Conservation (phyloP, 1,140 invertebrate genomes). For the Chionoecetes opilio region DNA sequence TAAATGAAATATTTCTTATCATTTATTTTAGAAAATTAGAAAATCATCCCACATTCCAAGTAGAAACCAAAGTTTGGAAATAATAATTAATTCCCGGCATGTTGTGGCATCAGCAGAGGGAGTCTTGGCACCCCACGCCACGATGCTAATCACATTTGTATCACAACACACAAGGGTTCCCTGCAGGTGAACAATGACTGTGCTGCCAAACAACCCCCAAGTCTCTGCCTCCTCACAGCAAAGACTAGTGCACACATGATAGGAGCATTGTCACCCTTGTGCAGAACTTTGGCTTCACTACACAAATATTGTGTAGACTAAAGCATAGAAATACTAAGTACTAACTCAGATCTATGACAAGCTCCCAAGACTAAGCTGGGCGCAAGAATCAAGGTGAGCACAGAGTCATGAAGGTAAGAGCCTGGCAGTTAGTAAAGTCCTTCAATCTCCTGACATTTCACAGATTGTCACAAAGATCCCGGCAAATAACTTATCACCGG, state of each 20-base stretch:
- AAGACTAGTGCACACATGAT: background rate
- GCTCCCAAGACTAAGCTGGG: no score
- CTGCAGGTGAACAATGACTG: background rate
- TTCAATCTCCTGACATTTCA: no score
- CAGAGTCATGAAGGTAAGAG: background rate
- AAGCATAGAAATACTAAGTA: background rate
- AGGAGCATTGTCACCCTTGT: no score
- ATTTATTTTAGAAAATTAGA: constrained; percentile 31
- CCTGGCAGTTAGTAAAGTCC: no score
- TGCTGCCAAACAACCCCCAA: background rate
- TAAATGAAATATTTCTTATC: no score
- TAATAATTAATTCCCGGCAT: background rate
- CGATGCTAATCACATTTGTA: background rate
- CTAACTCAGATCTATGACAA: background rate
- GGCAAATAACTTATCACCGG: no score
- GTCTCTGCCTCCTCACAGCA: background rate
- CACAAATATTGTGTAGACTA: constrained; percentile 5
- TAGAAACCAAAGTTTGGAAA: background rate
- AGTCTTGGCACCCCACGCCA: no score
- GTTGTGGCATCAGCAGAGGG: background rate
- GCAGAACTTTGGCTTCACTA: background rate
- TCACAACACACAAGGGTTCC: background rate
- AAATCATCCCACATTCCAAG: background rate
- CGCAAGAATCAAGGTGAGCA: background rate
- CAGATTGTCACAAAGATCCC: background rate